Percentiles rank a stretch among this genome's conserved stretches.
Evolutionary conservation across 2,888 invertebrate genomes (phyloP).

Genomic region (Machimus atricapillus): DNA sequence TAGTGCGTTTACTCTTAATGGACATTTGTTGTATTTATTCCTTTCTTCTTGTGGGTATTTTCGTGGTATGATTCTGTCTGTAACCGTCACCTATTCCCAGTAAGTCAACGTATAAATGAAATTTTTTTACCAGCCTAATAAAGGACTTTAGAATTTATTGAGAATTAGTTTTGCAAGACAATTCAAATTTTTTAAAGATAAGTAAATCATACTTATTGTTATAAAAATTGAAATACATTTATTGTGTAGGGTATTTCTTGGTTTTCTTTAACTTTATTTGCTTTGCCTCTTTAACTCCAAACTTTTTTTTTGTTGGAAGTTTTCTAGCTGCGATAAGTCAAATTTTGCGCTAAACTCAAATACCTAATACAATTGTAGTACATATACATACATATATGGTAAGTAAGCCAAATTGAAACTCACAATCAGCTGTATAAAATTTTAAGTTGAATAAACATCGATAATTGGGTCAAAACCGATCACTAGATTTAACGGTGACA

Average conservation of each 20-base stretch:
- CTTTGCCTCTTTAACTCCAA: background rate
- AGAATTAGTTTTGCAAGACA: slow-evolving; percentile 14
- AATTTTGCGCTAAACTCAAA: too few species aligned
- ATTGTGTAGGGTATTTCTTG: slow-evolving; percentile 23
- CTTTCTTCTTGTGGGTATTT: slow-evolving; percentile 16
- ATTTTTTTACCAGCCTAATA: slow-evolving; percentile 27
- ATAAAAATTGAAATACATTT: slow-evolving; percentile 31
- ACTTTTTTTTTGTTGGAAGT: background rate
- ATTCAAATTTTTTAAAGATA: slow-evolving; percentile 11
- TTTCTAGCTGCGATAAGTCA: background rate
- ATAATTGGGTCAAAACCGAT: too few species aligned
- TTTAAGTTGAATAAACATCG: too few species aligned
- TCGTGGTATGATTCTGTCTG: slow-evolving; percentile 23
- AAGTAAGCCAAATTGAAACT: too few species aligned
- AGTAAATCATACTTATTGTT: slow-evolving; percentile 21
- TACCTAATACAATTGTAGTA: too few species aligned
- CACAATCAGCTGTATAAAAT: too few species aligned
- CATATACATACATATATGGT: too few species aligned
- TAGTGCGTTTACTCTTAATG: background rate
- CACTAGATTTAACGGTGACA: too few species aligned
- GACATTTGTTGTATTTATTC: slow-evolving; percentile 9
- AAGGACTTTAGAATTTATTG: background rate
- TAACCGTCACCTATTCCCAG: background rate
- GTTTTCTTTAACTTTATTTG: background rate
- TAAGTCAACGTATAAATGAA: slow-evolving; percentile 23